Percentiles rank a stretch among this genome's conserved stretches.
These are phyloP conservation scores for Lasioglossum leucozonium DNA, from an alignment of 2,888 invertebrate genomes.

Conservation along the genomic window DNA sequence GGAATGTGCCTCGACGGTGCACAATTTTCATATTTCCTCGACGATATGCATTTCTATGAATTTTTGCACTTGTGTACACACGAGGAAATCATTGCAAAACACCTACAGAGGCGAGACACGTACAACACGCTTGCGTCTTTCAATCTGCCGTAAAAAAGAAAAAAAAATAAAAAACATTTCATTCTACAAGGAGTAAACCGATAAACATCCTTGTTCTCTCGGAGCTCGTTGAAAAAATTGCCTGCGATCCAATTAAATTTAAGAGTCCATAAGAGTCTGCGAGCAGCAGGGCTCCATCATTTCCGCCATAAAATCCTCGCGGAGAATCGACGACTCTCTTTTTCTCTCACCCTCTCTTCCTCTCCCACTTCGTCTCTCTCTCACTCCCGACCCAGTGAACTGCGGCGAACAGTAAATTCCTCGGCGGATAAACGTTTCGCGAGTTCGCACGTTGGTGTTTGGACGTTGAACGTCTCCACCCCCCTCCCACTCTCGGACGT, in stretches of 20 bases:
- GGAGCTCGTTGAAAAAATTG: neutral
- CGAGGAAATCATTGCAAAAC: neutral
- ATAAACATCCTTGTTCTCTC: neutral
- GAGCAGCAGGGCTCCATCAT: neutral
- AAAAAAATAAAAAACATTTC: neutral
- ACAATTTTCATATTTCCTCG: neutral
- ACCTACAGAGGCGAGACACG: neutral
- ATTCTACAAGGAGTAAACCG: neutral
- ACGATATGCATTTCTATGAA: too few relatives aligned
- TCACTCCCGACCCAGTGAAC: neutral
- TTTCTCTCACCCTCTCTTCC: too few relatives aligned
- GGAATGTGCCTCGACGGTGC: neutral
- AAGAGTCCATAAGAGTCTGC: constrained; percentile 8
- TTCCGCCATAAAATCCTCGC: constrained; percentile 4
- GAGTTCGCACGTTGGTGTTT: constrained; percentile 37
- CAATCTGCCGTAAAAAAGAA: neutral
- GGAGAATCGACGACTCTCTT: neutral
- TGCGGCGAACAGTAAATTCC: constrained; percentile 6
- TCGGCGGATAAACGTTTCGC: constrained; percentile 41
- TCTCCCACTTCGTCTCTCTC: too few relatives aligned
- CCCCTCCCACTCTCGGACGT: neutral
- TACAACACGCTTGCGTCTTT: neutral
- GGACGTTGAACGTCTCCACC: neutral
- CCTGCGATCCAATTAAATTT: neutral
- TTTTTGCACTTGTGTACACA: too few relatives aligned